phyloP scores from a whole-genome alignment of 2,888 invertebrate species.

The Clusia tigrina region DNA sequence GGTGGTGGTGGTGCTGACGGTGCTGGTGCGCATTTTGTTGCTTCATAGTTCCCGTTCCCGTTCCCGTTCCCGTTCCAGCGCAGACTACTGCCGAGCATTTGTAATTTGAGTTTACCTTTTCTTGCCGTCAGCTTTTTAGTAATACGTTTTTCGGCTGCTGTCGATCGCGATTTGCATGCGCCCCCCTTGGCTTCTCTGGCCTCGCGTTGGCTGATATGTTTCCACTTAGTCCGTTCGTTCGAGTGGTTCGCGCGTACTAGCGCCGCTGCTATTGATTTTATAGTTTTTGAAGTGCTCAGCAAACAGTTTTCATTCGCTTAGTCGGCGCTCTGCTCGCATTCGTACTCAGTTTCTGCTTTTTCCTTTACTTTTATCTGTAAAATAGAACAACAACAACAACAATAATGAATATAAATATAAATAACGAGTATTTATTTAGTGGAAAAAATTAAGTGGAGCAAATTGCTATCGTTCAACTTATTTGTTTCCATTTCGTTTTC shows the following conservation, averaged over 20 bases:
- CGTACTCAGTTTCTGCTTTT: not conserved
- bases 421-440: constrained; percentile 13
- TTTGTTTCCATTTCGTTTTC: not conserved
- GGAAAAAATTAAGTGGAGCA: constrained; percentile 18
- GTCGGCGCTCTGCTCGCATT: no score
- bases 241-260: no score
- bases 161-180: not conserved
- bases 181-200: not conserved
- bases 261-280: not conserved
- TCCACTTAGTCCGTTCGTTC: not conserved
- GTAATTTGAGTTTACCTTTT: not conserved
- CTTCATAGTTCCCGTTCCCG: constrained; percentile 2
- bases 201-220: not conserved
- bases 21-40: constrained; percentile 12
- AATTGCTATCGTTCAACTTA: constrained; percentile 17
- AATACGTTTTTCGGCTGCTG: not conserved
- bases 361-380: constrained; percentile 8
- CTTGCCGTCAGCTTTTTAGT: not conserved
- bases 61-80: no score
- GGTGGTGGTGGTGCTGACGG: constrained; percentile 8
- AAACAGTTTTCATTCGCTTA: not conserved
- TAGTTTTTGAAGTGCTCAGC: not conserved
- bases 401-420: constrained; percentile 7
- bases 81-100: no score
- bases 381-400: not conserved